Percentiles rank a stretch among this genome's conserved stretches.
These are phyloP conservation scores for Erebia palarica DNA, from an alignment of 2,888 invertebrate genomes.

Conservation along the genomic window DNA sequence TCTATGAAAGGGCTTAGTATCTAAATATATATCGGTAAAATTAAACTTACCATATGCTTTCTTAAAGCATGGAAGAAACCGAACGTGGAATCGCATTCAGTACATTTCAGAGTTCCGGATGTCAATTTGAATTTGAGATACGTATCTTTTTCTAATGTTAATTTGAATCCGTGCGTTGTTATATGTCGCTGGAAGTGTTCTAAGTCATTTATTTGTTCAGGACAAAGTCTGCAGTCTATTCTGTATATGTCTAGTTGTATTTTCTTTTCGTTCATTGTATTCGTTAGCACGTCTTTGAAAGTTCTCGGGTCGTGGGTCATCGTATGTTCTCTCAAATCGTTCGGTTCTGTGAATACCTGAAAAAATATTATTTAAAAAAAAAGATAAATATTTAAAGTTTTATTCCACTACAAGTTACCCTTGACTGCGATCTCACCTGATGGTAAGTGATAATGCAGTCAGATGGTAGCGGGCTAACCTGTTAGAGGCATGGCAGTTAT, in stretches of 20 bases:
- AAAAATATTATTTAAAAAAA: too few species aligned
- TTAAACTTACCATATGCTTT: conserved; percentile 54
- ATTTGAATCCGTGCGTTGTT: conserved; percentile 49
- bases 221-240: conserved; percentile 67
- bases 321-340: conserved; percentile 61
- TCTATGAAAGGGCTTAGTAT: too few species aligned
- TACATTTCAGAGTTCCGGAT: conserved; percentile 51
- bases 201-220: conserved; percentile 52
- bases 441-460: too few species aligned
- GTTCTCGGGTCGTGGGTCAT: conserved; percentile 58
- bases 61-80: conserved; percentile 66
- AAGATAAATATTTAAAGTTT: too few species aligned
- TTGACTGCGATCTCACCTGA: too few species aligned
- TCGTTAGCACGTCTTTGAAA: conserved; percentile 53
- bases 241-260: conserved; percentile 59
- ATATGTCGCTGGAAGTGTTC: conserved; percentile 59
- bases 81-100: conserved; percentile 50
- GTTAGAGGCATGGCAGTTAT: too few species aligned
- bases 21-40: too few species aligned
- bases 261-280: conserved; percentile 51
- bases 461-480: too few species aligned
- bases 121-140: conserved; percentile 64
- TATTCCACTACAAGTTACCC: too few species aligned
- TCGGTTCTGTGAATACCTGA: conserved; percentile 59
- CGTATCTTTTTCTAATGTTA: conserved; percentile 46